Base-by-base conservation (phyloP, 2,888 invertebrate genomes). In the Rhagophthalmus giganteus region DNA sequence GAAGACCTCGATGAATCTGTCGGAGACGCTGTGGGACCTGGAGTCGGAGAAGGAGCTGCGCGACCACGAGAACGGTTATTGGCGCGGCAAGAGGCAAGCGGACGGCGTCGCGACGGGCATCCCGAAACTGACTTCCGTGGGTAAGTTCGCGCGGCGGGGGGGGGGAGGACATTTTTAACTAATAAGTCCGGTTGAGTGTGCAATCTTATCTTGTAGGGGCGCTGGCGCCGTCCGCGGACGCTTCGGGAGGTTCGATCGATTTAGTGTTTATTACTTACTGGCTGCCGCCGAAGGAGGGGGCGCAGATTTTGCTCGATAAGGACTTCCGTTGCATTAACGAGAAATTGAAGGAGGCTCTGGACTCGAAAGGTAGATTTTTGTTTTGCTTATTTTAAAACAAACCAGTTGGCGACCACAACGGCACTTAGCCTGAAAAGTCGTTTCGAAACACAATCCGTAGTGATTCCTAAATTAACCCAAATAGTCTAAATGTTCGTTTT, bases 191-290 rank as follows among this genome's bases (percentile, higher is more conserved):
- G n/a, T n/a, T n/a, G n/a, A n/a, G n/a, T n/a, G n/a, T n/a, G n/a
- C n/a, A n/a, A n/a, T n/a, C n/a, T n/a, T n/a, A n/a, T n/a, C 26
- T 63, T 64, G 38, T 46, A 72, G 72, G 72, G 16, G 63, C 67
- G n/a, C 54, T 73, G 14, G 41, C 69, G 13, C 62, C 69, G 26
- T 58, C 72, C 2, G 47, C 65, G 8, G 63, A 69, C 35, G 35
- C 56, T 8, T 59, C 65, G 4, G 72, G 78, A 32, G 76, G 77
- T 35, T 66, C 79, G 0, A 68, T 82, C 55, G 84, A 90, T 73
- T 74, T 88, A 35, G 77, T 86, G 10, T 88, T 90, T 69, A 81
- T 87, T 2, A 84, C 88, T 4, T 88, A 87, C 65, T 87, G 89
- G 82, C 78, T 87, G 57, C 86, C 85, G 56, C 81, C 85, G 0